Evolutionary conservation across 2,797 vertebrate genomes (phyloP).

Genomic region (Sebastes elongatus): DNA sequence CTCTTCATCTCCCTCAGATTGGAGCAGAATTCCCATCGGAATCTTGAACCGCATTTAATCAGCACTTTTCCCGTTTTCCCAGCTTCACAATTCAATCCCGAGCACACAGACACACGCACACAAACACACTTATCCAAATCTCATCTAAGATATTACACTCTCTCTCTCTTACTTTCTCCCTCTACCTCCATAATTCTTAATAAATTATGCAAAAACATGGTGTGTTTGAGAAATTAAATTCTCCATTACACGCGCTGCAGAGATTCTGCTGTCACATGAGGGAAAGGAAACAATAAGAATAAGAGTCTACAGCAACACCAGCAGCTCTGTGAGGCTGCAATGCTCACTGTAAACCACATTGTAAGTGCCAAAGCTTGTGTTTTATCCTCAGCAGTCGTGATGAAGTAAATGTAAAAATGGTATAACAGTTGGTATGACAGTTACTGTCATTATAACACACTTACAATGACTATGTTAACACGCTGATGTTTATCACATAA

Average conservation of each 20-base stretch:
- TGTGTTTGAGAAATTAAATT: not conserved
- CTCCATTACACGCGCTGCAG: not conserved
- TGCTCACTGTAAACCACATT: not conserved
- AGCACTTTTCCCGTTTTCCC: constrained; percentile 50
- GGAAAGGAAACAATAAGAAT: not conserved
- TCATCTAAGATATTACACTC: not conserved
- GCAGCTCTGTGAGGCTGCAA: not conserved
- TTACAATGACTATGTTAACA: not conserved
- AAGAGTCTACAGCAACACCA: not conserved
- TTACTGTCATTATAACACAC: not conserved
- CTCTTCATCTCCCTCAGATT: constrained; percentile 30
- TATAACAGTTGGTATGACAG: not conserved
- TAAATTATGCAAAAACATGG: constrained; percentile 9
- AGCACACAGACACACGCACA: not conserved
- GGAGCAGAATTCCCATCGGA: constrained; percentile 45
- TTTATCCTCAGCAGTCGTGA: not conserved
- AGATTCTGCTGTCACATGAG: not conserved
- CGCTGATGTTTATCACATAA: not conserved
- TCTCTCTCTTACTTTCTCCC: not conserved
- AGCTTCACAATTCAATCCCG: constrained; percentile 21
- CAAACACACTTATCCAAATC: not conserved
- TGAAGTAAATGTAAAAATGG: not conserved
- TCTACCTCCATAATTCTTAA: not conserved
- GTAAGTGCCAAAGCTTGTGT: not conserved
- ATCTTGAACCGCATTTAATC: constrained; percentile 53